Percentiles rank a stretch among this genome's conserved stretches.
Evolutionary conservation across 2,888 invertebrate species (phyloP).

Genomic region (Melitaea athalia): DNA sequence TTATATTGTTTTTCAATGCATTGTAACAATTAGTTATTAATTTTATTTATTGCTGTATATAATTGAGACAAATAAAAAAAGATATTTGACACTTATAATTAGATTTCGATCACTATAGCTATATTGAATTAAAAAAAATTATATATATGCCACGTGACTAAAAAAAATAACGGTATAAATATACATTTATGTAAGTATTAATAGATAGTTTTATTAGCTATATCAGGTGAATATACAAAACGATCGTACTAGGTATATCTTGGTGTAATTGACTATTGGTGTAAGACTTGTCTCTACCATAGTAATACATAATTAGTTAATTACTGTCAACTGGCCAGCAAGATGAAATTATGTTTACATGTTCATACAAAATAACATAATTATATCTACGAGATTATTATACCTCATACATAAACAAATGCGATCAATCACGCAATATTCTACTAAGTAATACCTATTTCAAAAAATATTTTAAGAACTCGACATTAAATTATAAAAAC

Average conservation of each 20-base stretch:
- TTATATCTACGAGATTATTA: conserved; percentile 22
- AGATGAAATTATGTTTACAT: conserved; percentile 21
- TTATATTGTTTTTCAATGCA: too few relatives aligned
- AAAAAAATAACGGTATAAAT: background rate
- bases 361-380: background rate
- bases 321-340: conserved; percentile 21
- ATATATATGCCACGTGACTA: too few relatives aligned
- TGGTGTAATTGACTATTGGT: conserved; percentile 5
- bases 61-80: too few relatives aligned
- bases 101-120: too few relatives aligned
- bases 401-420: conserved; percentile 20
- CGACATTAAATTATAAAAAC: too few relatives aligned
- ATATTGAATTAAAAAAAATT: too few relatives aligned
- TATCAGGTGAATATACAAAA: conserved; percentile 27
- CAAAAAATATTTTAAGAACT: too few relatives aligned
- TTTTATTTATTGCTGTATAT: too few relatives aligned
- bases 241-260: conserved; percentile 22
- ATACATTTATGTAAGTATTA: conserved; percentile 11
- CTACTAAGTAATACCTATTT: too few relatives aligned
- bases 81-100: too few relatives aligned
- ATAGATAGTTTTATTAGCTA: conserved; percentile 23
- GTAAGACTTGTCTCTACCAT: conserved; percentile 16
- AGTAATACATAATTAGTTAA: conserved; percentile 23
- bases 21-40: too few relatives aligned
- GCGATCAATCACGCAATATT: background rate